A percentile compares a stretch with the other conserved stretches of the same genome.
Conservation (phyloP, 2,113 vertebrate genomes). For the Pogona vitticeps region DNA sequence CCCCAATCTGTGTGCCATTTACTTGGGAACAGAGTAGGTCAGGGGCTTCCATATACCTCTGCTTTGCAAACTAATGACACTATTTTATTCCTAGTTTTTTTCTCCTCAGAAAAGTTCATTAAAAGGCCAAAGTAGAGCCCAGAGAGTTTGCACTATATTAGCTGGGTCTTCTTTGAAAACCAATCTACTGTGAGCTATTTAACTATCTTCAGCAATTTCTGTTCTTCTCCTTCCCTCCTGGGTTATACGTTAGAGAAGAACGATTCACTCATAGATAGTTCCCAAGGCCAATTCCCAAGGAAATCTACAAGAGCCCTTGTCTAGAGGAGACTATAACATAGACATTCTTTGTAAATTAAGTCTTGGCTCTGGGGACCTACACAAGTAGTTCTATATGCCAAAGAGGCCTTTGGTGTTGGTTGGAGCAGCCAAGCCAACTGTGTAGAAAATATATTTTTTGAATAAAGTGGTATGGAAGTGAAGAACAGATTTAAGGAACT, state of each 20-base stretch:
- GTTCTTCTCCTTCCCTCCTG: not conserved
- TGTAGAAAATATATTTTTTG: not conserved
- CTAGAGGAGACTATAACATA: not conserved
- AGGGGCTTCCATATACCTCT: too few species aligned
- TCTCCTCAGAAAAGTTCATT: not conserved
- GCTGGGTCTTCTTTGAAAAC: not conserved
- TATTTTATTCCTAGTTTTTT: too few species aligned
- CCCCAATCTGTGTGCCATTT: too few species aligned
- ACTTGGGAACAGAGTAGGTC: too few species aligned
- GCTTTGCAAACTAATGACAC: too few species aligned
- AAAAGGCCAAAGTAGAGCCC: not conserved
- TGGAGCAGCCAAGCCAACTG: not conserved
- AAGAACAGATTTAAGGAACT: too few species aligned
- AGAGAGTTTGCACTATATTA: not conserved
- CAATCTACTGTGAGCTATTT: not conserved
- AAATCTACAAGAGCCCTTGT: not conserved
- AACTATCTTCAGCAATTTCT: not conserved
- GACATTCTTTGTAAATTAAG: not conserved
- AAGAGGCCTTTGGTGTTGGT: not conserved
- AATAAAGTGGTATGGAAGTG: not conserved
- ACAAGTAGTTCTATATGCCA: not conserved
- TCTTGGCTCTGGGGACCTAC: not conserved
- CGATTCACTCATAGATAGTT: too few species aligned
- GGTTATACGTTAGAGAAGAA: not conserved
- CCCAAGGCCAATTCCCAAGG: not conserved